Base-by-base conservation (phyloP, 2,888 invertebrate genomes). In the Ochlodes sylvanus region DNA sequence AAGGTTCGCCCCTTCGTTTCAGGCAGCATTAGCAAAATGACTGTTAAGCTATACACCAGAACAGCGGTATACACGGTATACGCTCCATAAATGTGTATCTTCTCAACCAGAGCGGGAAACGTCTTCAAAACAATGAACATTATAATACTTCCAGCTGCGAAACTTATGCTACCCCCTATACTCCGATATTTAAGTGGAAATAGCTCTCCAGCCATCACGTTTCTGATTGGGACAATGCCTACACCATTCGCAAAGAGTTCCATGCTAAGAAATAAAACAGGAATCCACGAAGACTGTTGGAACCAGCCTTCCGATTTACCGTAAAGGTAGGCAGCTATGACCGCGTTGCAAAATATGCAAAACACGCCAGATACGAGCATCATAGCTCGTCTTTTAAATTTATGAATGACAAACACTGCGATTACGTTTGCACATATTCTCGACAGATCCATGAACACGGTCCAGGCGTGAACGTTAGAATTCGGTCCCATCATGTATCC, bases 131-230 rank as follows among this genome's bases (percentile, higher is more conserved):
- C 79, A 5, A 83, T 69, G 62, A 87, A 87, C 6, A 86, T 65
- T 69, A 85, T 80, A 0, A 74, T 57, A 0, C 87, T 85, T 27
- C 81, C 78, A 68, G 83, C 81, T 1, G 87, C 68, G 0, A 84
- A 80, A 15, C 84, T 84, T n/a, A 87, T 79, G 0, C 85, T 85
- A 0, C 85, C 83, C 0, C 95, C 95, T 0, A 95, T 77, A 14
- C 95, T 95, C 58, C 95, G 90, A 47, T 93, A 93, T 63, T 90
- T 89, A 34, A 94, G 85, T 1, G 95, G 93, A 74, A 95, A 96
- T 6, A 96, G 84, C 80, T 96, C 96, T 0, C 95, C 95, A 60
- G 95, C 94, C 84, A 96, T 94, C 5, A 95, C 94, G 86, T 95
- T 96, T 0, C 96, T 95, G 58, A 96, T 76, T 0, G 95, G 95